Evolutionary conservation across 2,797 vertebrate species (phyloP).

Genomic region (Etheostoma perlongum): DNA sequence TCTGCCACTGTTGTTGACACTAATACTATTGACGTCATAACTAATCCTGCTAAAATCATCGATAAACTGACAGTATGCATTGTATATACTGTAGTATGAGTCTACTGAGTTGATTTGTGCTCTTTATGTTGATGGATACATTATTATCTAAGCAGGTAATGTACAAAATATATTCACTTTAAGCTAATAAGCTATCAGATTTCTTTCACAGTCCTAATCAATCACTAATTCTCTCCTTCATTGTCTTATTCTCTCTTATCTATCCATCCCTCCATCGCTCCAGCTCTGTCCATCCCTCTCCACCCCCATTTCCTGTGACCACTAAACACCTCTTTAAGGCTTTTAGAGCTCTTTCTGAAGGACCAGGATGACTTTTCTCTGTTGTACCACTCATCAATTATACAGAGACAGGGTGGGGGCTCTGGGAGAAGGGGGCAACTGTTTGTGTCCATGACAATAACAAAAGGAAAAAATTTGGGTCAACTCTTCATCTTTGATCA

Average conservation of each 20-base stretch:
- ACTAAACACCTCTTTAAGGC: conserved; percentile 76
- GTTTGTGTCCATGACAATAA: conserved; percentile 35
- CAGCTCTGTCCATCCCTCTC: conserved; percentile 34
- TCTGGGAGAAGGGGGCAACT: not conserved
- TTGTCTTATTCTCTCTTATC: conserved; percentile 12
- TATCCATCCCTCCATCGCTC: conserved; percentile 7
- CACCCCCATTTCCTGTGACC: conserved; percentile 72
- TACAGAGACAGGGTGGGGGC: conserved; percentile 46
- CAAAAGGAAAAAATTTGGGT: not conserved
- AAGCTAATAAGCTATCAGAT: conserved; percentile 47
- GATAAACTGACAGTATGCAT: not conserved
- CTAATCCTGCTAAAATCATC: conserved; percentile 4
- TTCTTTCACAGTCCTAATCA: conserved; percentile 50
- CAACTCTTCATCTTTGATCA: not conserved
- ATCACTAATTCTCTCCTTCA: conserved; percentile 46
- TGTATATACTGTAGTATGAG: not conserved
- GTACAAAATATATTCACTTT: conserved; percentile 20
- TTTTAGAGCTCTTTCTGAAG: conserved; percentile 67
- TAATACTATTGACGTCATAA: conserved; percentile 4
- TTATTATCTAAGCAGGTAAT: conserved; percentile 13
- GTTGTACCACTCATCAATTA: conserved; percentile 71
- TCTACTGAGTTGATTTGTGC: conserved; percentile 10
- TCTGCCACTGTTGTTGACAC: not conserved
- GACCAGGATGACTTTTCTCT: conserved; percentile 60
- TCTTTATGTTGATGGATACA: conserved; percentile 24